phyloP scores from a whole-genome alignment of 2,797 vertebrate genomes.

The Schizothorax lantsangensis region DNA sequence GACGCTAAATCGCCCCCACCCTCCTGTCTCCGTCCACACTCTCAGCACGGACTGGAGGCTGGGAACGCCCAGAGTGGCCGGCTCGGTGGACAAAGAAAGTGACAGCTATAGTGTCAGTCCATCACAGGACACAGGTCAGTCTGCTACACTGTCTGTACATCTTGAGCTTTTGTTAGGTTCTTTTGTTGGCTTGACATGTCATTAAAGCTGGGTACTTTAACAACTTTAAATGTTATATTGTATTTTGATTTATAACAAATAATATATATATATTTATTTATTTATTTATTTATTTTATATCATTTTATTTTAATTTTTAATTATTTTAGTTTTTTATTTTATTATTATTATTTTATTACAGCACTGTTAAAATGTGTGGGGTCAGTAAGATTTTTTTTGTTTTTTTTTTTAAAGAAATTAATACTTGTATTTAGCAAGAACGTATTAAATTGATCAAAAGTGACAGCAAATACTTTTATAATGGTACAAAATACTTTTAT shows the following conservation, averaged over 20 bases:
- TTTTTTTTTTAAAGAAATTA: not conserved
- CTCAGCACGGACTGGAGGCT: conserved; percentile 98
- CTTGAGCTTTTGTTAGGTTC: not conserved
- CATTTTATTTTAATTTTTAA: not conserved
- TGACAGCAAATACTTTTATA: not conserved
- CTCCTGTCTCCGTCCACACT: conserved; percentile 93
- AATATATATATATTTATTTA: not conserved
- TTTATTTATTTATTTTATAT: too few relatives aligned
- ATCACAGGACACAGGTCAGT: conserved; percentile 95
- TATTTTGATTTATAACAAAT: not conserved
- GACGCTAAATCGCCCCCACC: conserved; percentile 96
- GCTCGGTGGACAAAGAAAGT: conserved; percentile 96
- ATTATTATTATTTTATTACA: not conserved
- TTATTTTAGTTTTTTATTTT: not conserved
- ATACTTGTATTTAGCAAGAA: not conserved
- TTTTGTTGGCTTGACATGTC: not conserved
- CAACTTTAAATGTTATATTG: not conserved
- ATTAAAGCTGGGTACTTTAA: not conserved
- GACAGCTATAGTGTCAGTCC: conserved; percentile 99
- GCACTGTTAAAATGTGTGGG: not conserved
- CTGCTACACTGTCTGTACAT: not conserved
- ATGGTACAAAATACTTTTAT: not conserved
- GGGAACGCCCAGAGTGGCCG: conserved; percentile 89
- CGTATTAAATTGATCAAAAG: too few relatives aligned
- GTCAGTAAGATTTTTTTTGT: not conserved